Base-by-base conservation (phyloP, 2,888 invertebrate species). In the Lottia gigantea region DNA sequence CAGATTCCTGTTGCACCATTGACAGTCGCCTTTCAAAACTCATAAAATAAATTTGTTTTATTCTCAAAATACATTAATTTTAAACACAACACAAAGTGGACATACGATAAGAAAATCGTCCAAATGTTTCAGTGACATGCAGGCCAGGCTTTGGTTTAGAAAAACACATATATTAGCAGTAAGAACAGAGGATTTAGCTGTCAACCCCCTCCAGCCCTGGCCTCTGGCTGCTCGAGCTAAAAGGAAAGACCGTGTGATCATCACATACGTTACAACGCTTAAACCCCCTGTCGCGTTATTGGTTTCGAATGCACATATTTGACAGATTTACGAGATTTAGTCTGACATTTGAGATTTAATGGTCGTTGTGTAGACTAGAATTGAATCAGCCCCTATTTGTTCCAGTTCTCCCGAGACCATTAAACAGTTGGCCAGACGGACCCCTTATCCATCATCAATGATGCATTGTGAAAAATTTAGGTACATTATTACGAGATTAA, bases 291-390 rank as follows among this genome's bases (percentile, higher is more conserved):
- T 23, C 23, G 55, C 55, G 55, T 55, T 55, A 55, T 55, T 55
- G 55, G 55, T 23, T 55, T 55, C 23, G 23, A 55, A 55, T 55
- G 55, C 55, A 55, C 19, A 55, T 23, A 55, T 55, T 55, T 55
- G 55, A 55, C 55, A 55, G 55, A 55, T 55, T 55, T 55, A 55
- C 55, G 55, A 55, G 19, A 23, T 55, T 23, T 19, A 23, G 23
- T 55, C 55, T 55, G 55, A 55, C 55, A 55, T 19, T 23, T 19
- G 55, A 55, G 55, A 55, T 23, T 55, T 55, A 55, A 55, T 55
- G 55, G 55, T 23, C 55, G 55, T 55, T 55, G 55, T 55, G 55
- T 55, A 55, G 55, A 55, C 55, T 55, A 55, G 55, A 23, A 55
- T 55, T 23, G 55, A 55, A 19, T 23, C 55, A 55, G 55, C 55